Conservation (phyloP, 2,888 invertebrate species). For the Clostera curtula region DNA sequence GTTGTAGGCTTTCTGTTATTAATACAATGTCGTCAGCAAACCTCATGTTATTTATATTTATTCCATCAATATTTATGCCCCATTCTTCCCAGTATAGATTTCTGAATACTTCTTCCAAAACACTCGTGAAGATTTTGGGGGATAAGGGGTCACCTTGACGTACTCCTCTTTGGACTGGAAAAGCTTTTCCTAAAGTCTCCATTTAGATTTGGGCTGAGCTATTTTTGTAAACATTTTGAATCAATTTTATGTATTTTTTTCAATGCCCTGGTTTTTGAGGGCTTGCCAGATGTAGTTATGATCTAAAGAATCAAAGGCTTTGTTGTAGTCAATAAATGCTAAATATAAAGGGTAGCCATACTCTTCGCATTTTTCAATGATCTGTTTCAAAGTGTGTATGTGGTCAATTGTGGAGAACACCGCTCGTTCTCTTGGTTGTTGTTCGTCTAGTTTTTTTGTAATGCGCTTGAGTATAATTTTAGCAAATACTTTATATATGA, state of each 20-base stretch:
- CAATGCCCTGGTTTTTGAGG: constrained; percentile 8
- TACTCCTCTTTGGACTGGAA: constrained; percentile 9
- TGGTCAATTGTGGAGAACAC: constrained; percentile 11
- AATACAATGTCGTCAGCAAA: constrained; percentile 1
- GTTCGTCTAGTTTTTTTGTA: constrained; percentile 1
- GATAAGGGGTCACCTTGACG: constrained; percentile 14
- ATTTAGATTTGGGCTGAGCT: constrained; percentile 2
- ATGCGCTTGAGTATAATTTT: constrained; percentile 1
- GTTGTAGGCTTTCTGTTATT: background rate
- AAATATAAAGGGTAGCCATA: constrained; percentile 2
- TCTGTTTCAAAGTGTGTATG: constrained; percentile 6
- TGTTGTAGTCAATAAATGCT: constrained; percentile 8
- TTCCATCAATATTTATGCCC: constrained; percentile 9
- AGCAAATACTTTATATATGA: constrained; percentile 10
- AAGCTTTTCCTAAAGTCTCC: constrained; percentile 5
- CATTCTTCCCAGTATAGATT: constrained; percentile 1
- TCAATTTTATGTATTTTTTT: constrained; percentile 2
- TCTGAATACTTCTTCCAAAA: constrained; percentile 9
- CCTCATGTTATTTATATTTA: constrained; percentile 2
- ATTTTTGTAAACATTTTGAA: constrained; percentile 1
- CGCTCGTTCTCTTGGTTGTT: constrained; percentile 11
- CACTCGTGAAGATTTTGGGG: constrained; percentile 9
- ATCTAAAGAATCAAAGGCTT: constrained; percentile 6
- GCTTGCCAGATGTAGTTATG: constrained; percentile 6
- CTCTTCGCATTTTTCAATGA: constrained; percentile 8